A percentile compares a stretch with the other conserved stretches of the same genome.
Conservation (phyloP, 2,113 vertebrate species). For the Rhynchomys soricoides region DNA sequence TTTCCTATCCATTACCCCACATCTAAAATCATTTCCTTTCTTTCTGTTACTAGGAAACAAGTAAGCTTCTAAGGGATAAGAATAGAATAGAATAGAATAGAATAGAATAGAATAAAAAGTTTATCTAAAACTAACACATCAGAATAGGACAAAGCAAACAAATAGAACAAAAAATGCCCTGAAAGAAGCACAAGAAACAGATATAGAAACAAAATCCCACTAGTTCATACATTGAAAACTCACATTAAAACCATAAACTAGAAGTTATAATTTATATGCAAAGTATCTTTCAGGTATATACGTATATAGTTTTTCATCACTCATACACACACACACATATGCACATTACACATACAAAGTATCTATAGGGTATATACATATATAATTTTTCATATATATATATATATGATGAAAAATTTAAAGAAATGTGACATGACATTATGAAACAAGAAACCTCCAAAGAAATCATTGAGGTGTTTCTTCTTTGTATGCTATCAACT, state of each 20-base stretch:
- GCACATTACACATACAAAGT: no score
- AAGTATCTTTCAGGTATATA: no score
- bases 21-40: neutral
- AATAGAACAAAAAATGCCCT: neutral
- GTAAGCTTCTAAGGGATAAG: neutral
- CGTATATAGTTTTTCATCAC: no score
- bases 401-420: no score
- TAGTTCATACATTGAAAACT: neutral
- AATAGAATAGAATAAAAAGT: neutral
- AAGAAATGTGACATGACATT: neutral
- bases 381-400: no score
- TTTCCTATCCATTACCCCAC: neutral
- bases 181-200: neutral
- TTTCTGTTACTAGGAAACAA: neutral
- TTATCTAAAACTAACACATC: neutral
- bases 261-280: neutral
- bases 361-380: no score
- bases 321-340: no score
- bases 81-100: neutral
- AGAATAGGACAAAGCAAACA: neutral
- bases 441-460: neutral
- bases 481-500: neutral
- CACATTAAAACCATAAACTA: neutral
- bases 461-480: neutral
- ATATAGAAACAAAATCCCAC: no score